A percentile compares a stretch with the other conserved stretches of the same genome.
phyloP scores from a whole-genome alignment of 2,888 invertebrate genomes.

The Eutolmus rufibarbis region DNA sequence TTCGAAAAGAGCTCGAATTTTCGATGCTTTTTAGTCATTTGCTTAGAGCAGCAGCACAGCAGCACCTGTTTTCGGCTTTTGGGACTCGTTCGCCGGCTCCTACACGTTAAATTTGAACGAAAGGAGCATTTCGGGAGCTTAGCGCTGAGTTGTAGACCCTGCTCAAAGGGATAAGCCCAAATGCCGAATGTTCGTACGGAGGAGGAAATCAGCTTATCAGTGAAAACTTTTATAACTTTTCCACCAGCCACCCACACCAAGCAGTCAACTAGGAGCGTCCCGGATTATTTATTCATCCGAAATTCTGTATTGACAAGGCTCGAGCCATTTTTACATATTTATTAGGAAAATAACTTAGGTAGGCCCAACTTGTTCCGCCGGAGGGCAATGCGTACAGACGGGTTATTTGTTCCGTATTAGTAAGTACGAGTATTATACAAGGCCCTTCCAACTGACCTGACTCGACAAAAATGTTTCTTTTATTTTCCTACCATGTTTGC shows the following conservation, averaged over 20 bases:
- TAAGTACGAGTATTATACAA: not conserved
- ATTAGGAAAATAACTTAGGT: not conserved
- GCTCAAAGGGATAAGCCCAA: not conserved
- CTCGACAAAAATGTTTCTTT: not conserved
- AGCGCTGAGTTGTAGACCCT: not conserved
- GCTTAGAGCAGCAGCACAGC: not conserved
- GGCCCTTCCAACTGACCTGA: not conserved
- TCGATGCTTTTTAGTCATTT: not conserved
- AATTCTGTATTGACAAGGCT: not conserved
- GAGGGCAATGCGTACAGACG: not conserved
- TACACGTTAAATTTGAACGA: not conserved
- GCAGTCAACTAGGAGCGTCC: not conserved
- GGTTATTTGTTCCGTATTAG: not conserved
- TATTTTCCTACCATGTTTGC: not conserved
- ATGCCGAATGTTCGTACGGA: not conserved
- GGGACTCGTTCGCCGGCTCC: not conserved
- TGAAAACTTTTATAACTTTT: not conserved
- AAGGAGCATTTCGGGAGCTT: not conserved
- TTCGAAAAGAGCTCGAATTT: not conserved
- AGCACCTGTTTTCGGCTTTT: not conserved
- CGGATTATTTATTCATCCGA: not conserved
- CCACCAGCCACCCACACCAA: not conserved
- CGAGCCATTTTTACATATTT: not conserved
- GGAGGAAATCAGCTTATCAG: not conserved
- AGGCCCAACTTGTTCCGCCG: not conserved